These are phyloP conservation scores for Phyllotreta cruciferae DNA, from an alignment of 2,888 invertebrate species.

Conservation along the genomic window DNA sequence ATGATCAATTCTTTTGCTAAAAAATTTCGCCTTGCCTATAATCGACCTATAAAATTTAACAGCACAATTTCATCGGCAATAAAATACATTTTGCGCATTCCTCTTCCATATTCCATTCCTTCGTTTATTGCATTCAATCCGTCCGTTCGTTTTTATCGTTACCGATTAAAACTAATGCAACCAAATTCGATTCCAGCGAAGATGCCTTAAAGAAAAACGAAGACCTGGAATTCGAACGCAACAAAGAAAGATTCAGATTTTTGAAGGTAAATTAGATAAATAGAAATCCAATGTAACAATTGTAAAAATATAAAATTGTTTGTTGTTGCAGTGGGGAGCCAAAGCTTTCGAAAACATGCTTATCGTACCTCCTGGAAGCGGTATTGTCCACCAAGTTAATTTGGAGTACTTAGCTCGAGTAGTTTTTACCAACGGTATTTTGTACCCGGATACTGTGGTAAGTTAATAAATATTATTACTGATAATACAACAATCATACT, in stretches of 20 bases:
- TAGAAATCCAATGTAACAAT: slow-evolving; percentile 16
- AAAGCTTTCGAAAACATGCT: slow-evolving; percentile 94
- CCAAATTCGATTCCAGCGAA: slow-evolving; percentile 65
- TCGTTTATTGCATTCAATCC: too few species aligned
- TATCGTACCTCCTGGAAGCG: slow-evolving; percentile 97
- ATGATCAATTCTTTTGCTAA: too few species aligned
- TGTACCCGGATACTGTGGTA: slow-evolving; percentile 79
- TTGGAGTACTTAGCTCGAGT: slow-evolving; percentile 92
- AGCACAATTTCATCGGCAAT: background rate
- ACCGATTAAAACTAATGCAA: too few species aligned
- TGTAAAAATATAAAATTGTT: background rate
- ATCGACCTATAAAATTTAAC: slow-evolving; percentile 2
- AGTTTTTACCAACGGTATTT: slow-evolving; percentile 74
- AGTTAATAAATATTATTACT: slow-evolving; percentile 28
- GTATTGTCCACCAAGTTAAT: slow-evolving; percentile 98
- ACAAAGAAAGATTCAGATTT: slow-evolving; percentile 94
- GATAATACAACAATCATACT: too few species aligned
- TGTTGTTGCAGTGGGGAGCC: slow-evolving; percentile 86
- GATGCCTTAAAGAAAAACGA: slow-evolving; percentile 93
- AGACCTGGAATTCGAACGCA: slow-evolving; percentile 92
- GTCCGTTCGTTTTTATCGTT: background rate
- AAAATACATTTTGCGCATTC: slow-evolving; percentile 2
- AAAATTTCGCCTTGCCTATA: too few species aligned
- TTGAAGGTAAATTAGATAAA: slow-evolving; percentile 77
- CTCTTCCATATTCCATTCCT: background rate